Conservation (phyloP, 2,113 vertebrate genomes). For the Rhynchomys soricoides region DNA sequence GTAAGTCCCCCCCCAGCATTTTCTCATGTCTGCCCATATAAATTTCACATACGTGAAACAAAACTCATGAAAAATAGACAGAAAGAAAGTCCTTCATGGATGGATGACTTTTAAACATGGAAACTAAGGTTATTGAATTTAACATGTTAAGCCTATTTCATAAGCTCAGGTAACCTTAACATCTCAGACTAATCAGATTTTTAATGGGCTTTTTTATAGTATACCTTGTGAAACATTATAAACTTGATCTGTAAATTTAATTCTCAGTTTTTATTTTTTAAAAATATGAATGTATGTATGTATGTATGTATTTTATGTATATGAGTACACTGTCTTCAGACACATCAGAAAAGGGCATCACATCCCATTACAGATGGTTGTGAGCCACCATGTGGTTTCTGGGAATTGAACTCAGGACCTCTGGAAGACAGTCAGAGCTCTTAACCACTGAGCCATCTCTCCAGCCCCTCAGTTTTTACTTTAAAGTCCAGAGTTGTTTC, state of each 20-base stretch:
- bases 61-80: not conserved
- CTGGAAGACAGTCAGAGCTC: too few relatives aligned
- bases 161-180: not conserved
- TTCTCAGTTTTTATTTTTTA: slow-evolving; percentile 2
- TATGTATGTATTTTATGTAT: too few relatives aligned
- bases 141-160: not conserved
- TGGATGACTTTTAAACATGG: not conserved
- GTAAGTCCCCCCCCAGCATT: not conserved
- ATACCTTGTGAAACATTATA: not conserved
- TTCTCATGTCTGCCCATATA: not conserved
- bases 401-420: too few relatives aligned
- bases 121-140: not conserved
- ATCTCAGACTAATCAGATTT: not conserved
- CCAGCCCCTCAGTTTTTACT: slow-evolving; percentile 3
- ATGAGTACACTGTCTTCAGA: too few relatives aligned
- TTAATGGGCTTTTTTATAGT: not conserved
- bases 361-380: too few relatives aligned
- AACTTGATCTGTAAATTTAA: slow-evolving; percentile 15
- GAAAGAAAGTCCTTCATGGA: not conserved
- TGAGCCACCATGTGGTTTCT: too few relatives aligned
- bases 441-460: too few relatives aligned
- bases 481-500: not conserved
- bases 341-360: too few relatives aligned
- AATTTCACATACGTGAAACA: not conserved
- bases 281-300: too few relatives aligned